A percentile compares a stretch with the other conserved stretches of the same genome.
These are phyloP conservation scores for Agrypnus murinus DNA, from an alignment of 2,888 invertebrate genomes.

Conservation along the genomic window DNA sequence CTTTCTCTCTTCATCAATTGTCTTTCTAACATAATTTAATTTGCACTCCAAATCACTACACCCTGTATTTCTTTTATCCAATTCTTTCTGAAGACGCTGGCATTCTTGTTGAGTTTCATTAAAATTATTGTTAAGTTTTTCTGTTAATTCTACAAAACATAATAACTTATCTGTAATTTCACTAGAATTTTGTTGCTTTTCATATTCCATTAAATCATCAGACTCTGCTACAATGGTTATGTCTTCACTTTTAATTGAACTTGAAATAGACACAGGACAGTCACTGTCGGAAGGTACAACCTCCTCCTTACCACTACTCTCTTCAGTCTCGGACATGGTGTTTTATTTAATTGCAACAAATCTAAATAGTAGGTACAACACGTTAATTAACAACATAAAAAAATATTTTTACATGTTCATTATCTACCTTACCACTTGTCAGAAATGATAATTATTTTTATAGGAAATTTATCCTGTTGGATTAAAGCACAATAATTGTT, in stretches of 20 bases:
- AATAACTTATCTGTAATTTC: conserved; percentile 83
- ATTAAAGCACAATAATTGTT: too few species aligned
- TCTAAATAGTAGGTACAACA: too few species aligned
- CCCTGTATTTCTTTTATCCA: conserved; percentile 82
- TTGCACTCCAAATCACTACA: conserved; percentile 86
- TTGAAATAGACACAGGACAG: too few species aligned
- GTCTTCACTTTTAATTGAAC: conserved; percentile 49
- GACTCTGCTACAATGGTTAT: conserved; percentile 81
- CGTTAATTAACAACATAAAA: too few species aligned
- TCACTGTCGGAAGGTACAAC: too few species aligned
- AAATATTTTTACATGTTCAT: too few species aligned
- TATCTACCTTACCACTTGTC: too few species aligned
- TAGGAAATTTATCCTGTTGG: too few species aligned
- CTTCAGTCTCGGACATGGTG: too few species aligned
- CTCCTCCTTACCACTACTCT: too few species aligned
- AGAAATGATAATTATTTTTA: too few species aligned
- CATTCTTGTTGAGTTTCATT: conserved; percentile 82
- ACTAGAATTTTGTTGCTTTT: conserved; percentile 77
- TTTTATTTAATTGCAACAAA: too few species aligned
- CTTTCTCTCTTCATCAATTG: conserved; percentile 87
- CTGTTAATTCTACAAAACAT: conserved; percentile 82
- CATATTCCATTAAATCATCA: conserved; percentile 82
- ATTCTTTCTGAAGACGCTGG: conserved; percentile 79
- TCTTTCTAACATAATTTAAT: conserved; percentile 85
- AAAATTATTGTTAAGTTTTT: conserved; percentile 82